Conservation (phyloP, 2,113 vertebrate species). For the Ammospiza nelsoni region DNA sequence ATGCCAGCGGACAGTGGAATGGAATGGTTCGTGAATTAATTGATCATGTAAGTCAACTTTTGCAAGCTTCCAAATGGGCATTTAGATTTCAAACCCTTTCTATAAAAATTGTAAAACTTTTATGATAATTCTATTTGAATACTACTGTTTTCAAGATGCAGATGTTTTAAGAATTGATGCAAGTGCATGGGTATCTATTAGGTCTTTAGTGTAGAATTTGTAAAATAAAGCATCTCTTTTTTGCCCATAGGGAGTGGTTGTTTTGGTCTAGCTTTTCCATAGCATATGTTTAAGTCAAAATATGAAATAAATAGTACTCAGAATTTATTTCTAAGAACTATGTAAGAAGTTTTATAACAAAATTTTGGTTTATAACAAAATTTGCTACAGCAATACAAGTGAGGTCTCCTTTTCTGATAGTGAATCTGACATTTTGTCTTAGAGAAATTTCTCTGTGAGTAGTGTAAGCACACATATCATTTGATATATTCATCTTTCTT, state of each 20-base stretch:
- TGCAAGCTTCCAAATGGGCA: background rate
- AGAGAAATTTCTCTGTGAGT: background rate
- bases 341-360: background rate
- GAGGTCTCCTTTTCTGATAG: background rate
- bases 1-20: conserved; percentile 95
- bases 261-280: background rate
- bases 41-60: conserved; percentile 89
- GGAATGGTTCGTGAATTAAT: conserved; percentile 97
- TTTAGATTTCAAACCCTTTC: background rate
- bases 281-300: background rate
- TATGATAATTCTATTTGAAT: background rate
- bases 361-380: background rate
- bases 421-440: background rate
- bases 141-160: too few relatives aligned
- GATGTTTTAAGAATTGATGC: background rate
- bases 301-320: background rate
- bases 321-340: background rate
- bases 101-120: background rate
- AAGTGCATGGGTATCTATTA: background rate
- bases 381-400: background rate
- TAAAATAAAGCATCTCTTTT: background rate
- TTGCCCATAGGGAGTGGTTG: background rate
- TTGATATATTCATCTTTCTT: background rate
- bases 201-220: background rate
- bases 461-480: background rate